A percentile compares a stretch with the other conserved stretches of the same genome.
Conservation (phyloP, 2,113 vertebrate genomes). For the Paralichthys olivaceus region DNA sequence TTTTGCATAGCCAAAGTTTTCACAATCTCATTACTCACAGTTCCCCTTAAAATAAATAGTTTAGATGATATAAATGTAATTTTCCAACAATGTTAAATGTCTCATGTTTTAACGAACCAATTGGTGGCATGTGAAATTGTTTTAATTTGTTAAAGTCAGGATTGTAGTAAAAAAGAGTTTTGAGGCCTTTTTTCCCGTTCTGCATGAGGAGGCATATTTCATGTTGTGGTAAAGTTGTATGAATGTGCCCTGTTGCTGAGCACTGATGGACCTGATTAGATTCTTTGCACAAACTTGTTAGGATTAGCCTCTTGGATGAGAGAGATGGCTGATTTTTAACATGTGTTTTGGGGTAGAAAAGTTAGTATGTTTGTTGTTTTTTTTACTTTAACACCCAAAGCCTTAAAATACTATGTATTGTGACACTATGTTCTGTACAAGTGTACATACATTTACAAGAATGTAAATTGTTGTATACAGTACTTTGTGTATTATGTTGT, state of each 20-base stretch:
- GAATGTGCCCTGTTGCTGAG: conserved; percentile 75
- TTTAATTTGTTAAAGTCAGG: conserved; percentile 34
- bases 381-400: conserved; percentile 76
- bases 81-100: conserved; percentile 23
- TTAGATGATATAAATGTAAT: conserved; percentile 28
- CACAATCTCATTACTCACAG: conserved; percentile 25
- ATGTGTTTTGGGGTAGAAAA: conserved; percentile 72
- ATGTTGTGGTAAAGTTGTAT: conserved; percentile 74
- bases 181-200: conserved; percentile 46
- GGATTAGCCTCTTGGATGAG: conserved; percentile 73
- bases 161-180: conserved; percentile 49
- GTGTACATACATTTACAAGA: conserved; percentile 81
- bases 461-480: conserved; percentile 83
- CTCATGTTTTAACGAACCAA: conserved; percentile 34
- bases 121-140: conserved; percentile 36
- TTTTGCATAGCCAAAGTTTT: conserved; percentile 42
- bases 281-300: conserved; percentile 84
- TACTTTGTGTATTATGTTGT: conserved; percentile 77
- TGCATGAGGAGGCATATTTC: conserved; percentile 62
- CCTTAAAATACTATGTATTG: conserved; percentile 88
- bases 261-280: conserved; percentile 81
- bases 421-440: conserved; percentile 83
- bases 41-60: conserved; percentile 49
- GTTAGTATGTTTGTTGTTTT: conserved; percentile 32
- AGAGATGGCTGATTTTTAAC: conserved; percentile 75